Evolutionary conservation across 2,888 invertebrate species (phyloP).

Genomic region (Ametastegia equiseti): DNA sequence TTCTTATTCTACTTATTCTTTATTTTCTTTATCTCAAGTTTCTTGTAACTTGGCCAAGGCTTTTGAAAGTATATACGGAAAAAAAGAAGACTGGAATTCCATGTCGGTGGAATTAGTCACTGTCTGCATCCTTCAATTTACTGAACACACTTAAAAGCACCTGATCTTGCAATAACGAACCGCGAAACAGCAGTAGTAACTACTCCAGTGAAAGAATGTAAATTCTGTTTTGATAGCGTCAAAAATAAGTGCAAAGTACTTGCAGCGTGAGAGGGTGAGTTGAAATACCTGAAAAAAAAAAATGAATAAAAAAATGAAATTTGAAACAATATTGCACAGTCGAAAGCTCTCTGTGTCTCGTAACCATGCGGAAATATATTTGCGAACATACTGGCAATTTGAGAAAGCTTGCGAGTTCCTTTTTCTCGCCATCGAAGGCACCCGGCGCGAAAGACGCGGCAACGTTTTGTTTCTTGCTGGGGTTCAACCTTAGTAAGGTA

Average conservation of each 20-base stretch:
- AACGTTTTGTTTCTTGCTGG: neutral
- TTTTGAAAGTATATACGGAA: slow-evolving; percentile 5
- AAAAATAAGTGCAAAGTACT: neutral
- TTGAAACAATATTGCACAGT: too few relatives aligned
- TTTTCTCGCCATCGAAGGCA: slow-evolving; percentile 2
- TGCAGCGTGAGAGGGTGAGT: neutral
- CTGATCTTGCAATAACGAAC: neutral
- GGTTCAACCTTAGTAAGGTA: neutral
- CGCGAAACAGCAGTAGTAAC: neutral
- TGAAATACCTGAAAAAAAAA: neutral
- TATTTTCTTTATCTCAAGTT: neutral
- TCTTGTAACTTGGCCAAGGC: slow-evolving; percentile 40
- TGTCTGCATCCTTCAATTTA: slow-evolving; percentile 21
- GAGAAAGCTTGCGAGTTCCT: neutral
- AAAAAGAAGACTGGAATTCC: slow-evolving; percentile 8
- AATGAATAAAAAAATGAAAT: neutral
- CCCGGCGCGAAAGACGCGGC: too few relatives aligned
- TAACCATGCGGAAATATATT: slow-evolving; percentile 6
- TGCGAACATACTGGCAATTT: slow-evolving; percentile 22
- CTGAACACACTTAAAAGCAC: slow-evolving; percentile 22
- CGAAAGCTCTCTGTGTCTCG: too few relatives aligned
- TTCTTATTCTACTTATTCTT: neutral
- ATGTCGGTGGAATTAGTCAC: slow-evolving; percentile 8
- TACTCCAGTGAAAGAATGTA: neutral
- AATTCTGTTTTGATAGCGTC: slow-evolving; percentile 7